Percentiles rank a stretch among this genome's conserved stretches.
phyloP scores from a whole-genome alignment of 2,113 vertebrate species.

The Cottus gobio region DNA sequence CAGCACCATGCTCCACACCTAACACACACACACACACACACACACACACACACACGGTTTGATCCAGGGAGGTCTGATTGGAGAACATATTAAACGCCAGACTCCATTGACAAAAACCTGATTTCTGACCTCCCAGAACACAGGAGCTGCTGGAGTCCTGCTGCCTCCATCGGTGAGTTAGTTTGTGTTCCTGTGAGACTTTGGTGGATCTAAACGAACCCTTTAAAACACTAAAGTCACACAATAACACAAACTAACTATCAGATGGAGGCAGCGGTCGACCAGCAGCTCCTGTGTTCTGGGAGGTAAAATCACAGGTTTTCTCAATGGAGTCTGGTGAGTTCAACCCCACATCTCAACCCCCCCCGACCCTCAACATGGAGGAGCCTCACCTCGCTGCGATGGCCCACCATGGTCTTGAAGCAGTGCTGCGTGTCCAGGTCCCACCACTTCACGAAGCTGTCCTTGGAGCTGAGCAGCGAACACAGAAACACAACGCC shows the following conservation, averaged over 20 bases:
- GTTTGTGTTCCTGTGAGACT: background rate
- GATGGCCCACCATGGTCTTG: conserved; percentile 95
- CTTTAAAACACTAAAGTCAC: too few relatives aligned
- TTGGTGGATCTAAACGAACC: too few relatives aligned
- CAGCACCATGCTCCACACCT: conserved; percentile 95
- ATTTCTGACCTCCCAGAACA: background rate
- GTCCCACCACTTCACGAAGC: conserved; percentile 98
- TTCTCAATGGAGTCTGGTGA: background rate
- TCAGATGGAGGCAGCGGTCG: background rate
- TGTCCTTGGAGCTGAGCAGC: conserved; percentile 91
- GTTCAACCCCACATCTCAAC: too few relatives aligned
- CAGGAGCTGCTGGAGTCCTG: background rate
- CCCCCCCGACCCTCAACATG: too few relatives aligned
- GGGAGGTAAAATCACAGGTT: background rate
- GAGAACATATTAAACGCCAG: background rate
- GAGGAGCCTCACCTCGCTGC: conserved; percentile 87
- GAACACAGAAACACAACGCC: background rate
- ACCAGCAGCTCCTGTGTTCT: background rate
- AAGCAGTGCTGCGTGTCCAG: conserved; percentile 98
- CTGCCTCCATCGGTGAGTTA: background rate
- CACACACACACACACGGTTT: conserved; percentile 17
- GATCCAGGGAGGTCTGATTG: background rate
- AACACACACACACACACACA: conserved; percentile 30
- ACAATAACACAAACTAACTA: background rate
- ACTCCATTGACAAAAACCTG: background rate